Evolutionary conservation across 1,140 invertebrate genomes (phyloP), one percentile per base, ranked within the genome.

Genomic region (Globodera ellingtonae): DNA sequence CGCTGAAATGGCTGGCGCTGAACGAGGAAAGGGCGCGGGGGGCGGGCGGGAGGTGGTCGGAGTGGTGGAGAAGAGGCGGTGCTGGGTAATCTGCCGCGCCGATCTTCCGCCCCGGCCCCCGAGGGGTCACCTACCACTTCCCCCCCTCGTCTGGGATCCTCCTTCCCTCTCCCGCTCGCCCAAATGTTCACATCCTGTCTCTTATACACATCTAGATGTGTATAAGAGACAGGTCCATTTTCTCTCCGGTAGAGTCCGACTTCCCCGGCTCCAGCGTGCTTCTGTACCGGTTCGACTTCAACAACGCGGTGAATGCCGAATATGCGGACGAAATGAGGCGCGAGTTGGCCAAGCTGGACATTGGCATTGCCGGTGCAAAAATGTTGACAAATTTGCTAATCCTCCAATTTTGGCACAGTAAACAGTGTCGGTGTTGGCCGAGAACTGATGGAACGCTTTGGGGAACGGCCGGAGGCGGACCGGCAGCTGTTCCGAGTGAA

Each of bases 351-450:
- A 73, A 77, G 56, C 72, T 89, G 24, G 86, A 88, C 83, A 80
- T 88, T 71, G 86, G 87, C 76, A 84, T 88, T 67, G 86, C 85
- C 4, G 67, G 74, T 81, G 82, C 86, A 71, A 82, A 80, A 52
- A 72, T 71, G 65, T 46, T n/a, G 8, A 69, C 21, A 24, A 44
- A 24, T 10, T 62, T 52, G 6, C 56, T 83, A n/a, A 44, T 76
- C 13, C 18, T n/a, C 24, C 44, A 66, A 80, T 62, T 9, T 76
- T 81, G 24, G 81, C 83, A 76, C 72, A 86, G 86, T 87, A n/a
- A 89, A 88, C 73, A 83, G 80, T 69, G 87, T 88, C 15, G 86
- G 86, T 7, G 86, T 89, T n/a, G 86, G 86, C 10, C 78, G 87
- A 10, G 83, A 89, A 67, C 79, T 88, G 65, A 59, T 88, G 7